phyloP scores from a whole-genome alignment of 53 echinoderm and acorn worm species.

The Stichopus horrens region DNA sequence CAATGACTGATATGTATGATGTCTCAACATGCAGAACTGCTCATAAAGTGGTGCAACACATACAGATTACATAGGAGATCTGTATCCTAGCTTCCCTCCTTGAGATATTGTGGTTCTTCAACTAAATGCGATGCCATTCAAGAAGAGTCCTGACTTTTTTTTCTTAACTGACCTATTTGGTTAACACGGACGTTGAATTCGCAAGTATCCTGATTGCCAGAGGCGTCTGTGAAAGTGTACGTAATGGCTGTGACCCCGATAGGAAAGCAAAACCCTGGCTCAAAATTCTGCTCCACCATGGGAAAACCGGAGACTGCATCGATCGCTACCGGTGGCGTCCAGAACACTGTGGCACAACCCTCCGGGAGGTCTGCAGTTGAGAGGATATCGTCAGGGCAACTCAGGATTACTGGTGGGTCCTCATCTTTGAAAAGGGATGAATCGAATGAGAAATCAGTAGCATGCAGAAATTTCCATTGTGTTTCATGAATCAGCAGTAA shows the following conservation, averaged over 20 bases:
- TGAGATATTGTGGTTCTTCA: too few relatives aligned
- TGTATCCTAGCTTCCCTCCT: too few relatives aligned
- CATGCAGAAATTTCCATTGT: neutral
- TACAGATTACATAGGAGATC: too few relatives aligned
- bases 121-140: too few relatives aligned
- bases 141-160: too few relatives aligned
- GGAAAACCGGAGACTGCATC: slow-evolving; percentile 3
- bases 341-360: slow-evolving; percentile 1
- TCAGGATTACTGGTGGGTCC: slow-evolving; percentile 4
- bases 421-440: neutral
- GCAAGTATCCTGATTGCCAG: slow-evolving; percentile 30
- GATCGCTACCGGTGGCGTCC: slow-evolving; percentile 11
- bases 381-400: neutral
- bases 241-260: neutral
- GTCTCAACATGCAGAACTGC: too few relatives aligned
- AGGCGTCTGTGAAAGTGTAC: slow-evolving; percentile 19
- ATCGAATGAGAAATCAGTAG: neutral
- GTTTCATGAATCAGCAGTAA: neutral
- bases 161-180: neutral
- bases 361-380: neutral
- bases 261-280: slow-evolving; percentile 26
- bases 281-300: neutral
- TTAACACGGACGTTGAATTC: neutral
- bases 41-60: too few relatives aligned
- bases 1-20: too few relatives aligned